Evolutionary conservation across 1,140 invertebrate genomes (phyloP), one percentile per base, ranked within the genome.

Genomic region (Galendromus occidentalis): DNA sequence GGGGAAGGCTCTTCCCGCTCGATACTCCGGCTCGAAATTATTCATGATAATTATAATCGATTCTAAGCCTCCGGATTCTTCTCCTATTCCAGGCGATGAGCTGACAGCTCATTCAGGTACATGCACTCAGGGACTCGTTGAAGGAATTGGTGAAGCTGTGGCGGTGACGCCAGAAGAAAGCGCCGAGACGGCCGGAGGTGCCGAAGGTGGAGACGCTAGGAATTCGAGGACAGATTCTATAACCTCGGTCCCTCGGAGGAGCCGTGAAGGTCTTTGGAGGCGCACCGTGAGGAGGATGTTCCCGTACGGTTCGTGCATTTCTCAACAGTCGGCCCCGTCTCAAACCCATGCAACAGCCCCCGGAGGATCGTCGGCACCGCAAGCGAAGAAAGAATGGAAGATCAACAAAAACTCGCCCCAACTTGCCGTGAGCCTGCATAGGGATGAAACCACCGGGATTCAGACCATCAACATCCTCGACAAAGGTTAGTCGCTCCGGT

Each of bases 41-140:
- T n/a, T n/a, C n/a, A n/a, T n/a, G n/a, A n/a, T n/a, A n/a, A n/a
- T n/a, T n/a, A n/a, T n/a, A n/a, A n/a, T n/a, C n/a, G n/a, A n/a
- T n/a, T n/a, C 33, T 4, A 39, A 39, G 33, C 9, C 33, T 39
- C n/a, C n/a, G n/a, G 33, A 39, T 39, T 39, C 9, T 9, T 39
- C 33, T 39, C 9, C 33, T 4, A 6, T 59, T 59, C 12, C 51
- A 59, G 51, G 51, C 25, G 51, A 59, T 59, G 51, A 59, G 51
- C 51, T 59, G 51, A 59, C 33, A 39, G 33, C 25, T 59, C 51
- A 59, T 59, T 59, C 51, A 33, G 51, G 51, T 22, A 59, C 51
- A 25, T 59, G 51, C 51, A 39, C 33, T 39, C 33, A 39, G 33
- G 33, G 33, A 39, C 33, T 39, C 9, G 33, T 9, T 39, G 51